Base-by-base conservation (phyloP, 2,888 invertebrate species). In the Pseudeuparius sepicola region DNA sequence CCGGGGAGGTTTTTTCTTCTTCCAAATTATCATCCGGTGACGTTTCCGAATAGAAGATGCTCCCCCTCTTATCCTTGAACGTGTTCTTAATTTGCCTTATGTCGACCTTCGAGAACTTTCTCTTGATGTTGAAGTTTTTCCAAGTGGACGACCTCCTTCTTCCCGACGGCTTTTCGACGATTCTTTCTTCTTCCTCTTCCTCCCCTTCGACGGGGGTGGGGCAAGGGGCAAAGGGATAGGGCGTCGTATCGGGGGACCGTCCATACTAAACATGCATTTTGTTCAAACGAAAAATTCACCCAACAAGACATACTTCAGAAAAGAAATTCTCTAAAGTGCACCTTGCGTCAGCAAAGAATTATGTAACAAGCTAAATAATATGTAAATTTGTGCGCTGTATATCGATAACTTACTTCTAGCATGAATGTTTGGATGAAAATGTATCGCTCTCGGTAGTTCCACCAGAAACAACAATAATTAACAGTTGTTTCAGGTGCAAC, bases 91-190 rank as follows among this genome's bases (percentile, higher is more conserved):
- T 64, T 17, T 40, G 9, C 59, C 78, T 82, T 51, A 78, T 66
- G 57, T 83, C 82, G 47, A 84, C 85, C 63, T 73, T 80, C 42
- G 82, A 83, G 49, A 86, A 70, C 63, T 85, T 84, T 49, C 84
- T 75, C 61, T 86, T 86, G 40, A 86, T 67, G 60, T 78, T 82
- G 66, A 84, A 83, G 40, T 74, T 73, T 81, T 84, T 83, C 45
- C 75, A 71, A 17, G 78, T 78, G 14, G 63, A 61, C 51, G 77
- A 76, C 48, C 78, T 69, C 41, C 78, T 62, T 33, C 49, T 36
- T 14, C 29, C 42, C 23, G 59, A 66, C 61, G 42, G 57, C 52
- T 14, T 54, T 9, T 20, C 20, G 6, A n/a, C 7, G n/a, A 7
- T 7, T 7, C n/a, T n/a, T 20, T 20, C 20, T 7, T 6, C n/a